These are phyloP conservation scores for Cottoperca gobio DNA, from an alignment of 2,797 vertebrate genomes.

Conservation along the genomic window DNA sequence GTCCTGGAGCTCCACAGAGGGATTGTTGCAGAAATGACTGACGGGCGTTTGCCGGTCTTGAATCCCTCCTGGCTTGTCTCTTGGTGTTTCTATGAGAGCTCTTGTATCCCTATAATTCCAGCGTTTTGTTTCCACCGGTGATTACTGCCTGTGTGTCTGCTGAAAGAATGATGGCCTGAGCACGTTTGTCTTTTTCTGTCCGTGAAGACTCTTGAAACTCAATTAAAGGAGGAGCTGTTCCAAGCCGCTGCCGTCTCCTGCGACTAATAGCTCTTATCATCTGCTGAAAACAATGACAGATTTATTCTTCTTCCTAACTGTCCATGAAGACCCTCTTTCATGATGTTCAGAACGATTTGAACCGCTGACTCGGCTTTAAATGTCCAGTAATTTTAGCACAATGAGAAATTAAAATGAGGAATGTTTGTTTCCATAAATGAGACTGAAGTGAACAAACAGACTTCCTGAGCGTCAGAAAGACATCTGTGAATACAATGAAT, in stretches of 20 bases:
- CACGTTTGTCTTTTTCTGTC: conserved; percentile 41
- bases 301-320: conserved; percentile 25
- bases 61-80: neutral
- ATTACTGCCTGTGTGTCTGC: conserved; percentile 16
- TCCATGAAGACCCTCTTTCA: conserved; percentile 6
- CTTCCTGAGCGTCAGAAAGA: conserved; percentile 22
- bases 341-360: too few relatives aligned
- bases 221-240: conserved; percentile 33
- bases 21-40: neutral
- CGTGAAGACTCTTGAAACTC: conserved; percentile 54
- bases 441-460: conserved; percentile 15
- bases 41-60: neutral
- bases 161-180: conserved; percentile 35
- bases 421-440: conserved; percentile 8
- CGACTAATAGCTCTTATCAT: conserved; percentile 51
- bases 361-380: neutral
- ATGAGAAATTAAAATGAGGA: neutral
- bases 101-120: conserved; percentile 35
- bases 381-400: fast-evolving
- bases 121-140: conserved; percentile 30
- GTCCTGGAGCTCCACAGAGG: too few relatives aligned
- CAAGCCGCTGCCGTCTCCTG: conserved; percentile 36
- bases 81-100: conserved; percentile 15
- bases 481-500: neutral
- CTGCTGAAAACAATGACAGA: conserved; percentile 6